Percentiles rank a stretch among this genome's conserved stretches.
phyloP scores from a whole-genome alignment of 1,140 invertebrate species.

The Zaprionus inermis region DNA sequence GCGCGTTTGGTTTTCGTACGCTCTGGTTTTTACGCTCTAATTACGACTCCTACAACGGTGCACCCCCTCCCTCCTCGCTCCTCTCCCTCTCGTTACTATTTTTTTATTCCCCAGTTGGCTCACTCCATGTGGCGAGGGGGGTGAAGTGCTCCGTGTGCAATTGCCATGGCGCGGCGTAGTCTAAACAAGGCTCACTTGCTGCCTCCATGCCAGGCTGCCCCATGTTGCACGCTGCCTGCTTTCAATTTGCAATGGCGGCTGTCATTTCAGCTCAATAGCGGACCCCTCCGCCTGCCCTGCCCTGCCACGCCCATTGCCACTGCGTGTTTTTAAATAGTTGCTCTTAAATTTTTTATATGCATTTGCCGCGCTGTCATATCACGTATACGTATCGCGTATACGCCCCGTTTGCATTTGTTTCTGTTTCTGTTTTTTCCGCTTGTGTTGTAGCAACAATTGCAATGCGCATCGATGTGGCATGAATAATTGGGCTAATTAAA shows the following conservation, averaged over 20 bases:
- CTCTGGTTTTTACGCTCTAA: constrained; percentile 82
- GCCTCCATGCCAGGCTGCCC: too few relatives aligned
- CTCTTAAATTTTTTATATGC: constrained; percentile 37
- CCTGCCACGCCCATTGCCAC: neutral
- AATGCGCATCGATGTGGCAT: constrained; percentile 28
- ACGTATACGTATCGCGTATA: too few relatives aligned
- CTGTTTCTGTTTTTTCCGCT: neutral
- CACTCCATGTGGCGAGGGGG: neutral
- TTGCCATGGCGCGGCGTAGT: constrained; percentile 75
- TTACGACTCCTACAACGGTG: constrained; percentile 72
- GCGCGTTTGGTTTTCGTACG: constrained; percentile 80
- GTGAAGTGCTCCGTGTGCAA: constrained; percentile 61
- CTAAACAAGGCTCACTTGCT: constrained; percentile 79
- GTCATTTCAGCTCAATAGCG: constrained; percentile 81
- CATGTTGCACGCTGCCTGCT: constrained; percentile 44
- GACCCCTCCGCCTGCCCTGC: neutral
- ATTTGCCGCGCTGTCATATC: neutral
- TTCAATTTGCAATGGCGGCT: constrained; percentile 79
- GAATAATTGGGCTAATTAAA: constrained; percentile 73
- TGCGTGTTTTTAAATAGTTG: constrained; percentile 28
- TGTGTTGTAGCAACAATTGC: constrained; percentile 19
- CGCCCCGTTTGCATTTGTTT: neutral
- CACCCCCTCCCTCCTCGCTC: neutral
- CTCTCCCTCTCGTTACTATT: constrained; percentile 32
- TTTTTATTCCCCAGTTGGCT: constrained; percentile 36